Evolutionary conservation across 2,113 vertebrate species (phyloP).

Genomic region (Lamprotornis superbus): DNA sequence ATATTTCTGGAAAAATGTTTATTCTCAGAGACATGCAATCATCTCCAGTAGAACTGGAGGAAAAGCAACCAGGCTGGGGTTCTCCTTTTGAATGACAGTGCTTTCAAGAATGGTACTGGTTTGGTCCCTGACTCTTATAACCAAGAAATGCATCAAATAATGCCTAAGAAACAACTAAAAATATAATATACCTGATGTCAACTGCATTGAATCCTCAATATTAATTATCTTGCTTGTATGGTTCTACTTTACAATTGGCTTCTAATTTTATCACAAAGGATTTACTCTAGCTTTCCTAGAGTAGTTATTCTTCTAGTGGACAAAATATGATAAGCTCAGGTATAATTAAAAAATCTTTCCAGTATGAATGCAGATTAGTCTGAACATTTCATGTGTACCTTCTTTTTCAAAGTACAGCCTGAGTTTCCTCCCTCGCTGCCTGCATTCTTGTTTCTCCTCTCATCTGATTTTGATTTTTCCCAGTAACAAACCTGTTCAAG

Average conservation of each 20-base stretch:
- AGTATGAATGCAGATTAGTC: neutral
- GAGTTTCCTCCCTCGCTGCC: neutral
- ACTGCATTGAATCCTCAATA: neutral
- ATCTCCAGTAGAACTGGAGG: neutral
- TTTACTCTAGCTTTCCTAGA: neutral
- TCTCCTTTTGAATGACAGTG: neutral
- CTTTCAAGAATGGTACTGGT: neutral
- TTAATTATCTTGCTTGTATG: neutral
- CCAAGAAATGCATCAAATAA: neutral
- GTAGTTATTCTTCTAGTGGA: neutral
- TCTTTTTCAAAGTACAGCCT: neutral
- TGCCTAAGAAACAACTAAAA: neutral
- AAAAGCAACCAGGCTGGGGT: neutral
- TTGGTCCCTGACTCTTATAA: neutral
- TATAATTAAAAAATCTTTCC: neutral
- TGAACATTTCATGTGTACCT: neutral
- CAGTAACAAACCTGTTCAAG: neutral
- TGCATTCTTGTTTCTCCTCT: neutral
- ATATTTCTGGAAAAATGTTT: neutral
- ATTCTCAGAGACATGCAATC: neutral
- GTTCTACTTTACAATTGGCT: neutral
- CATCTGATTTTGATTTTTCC: neutral
- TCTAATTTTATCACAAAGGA: neutral
- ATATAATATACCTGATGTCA: neutral
- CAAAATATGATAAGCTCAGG: neutral